Conservation (phyloP, 2,888 invertebrate species). For the Drosophila robusta region DNA sequence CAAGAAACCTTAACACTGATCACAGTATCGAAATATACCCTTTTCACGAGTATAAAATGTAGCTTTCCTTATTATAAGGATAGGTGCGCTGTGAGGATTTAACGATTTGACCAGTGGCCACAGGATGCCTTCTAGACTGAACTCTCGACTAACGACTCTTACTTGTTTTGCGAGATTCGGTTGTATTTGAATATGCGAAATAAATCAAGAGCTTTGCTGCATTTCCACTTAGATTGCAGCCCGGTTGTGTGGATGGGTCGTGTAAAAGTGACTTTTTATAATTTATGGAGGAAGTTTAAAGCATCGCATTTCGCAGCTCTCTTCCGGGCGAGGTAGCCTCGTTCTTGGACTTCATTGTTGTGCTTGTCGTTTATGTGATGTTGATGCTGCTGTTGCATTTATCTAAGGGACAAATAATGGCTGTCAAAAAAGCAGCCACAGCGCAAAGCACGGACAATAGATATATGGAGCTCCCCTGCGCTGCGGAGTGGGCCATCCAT, state of each 20-base stretch:
- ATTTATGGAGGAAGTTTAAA: slow-evolving; percentile 15
- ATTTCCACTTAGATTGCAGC: too few relatives aligned
- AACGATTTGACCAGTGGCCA: too few relatives aligned
- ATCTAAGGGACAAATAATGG: slow-evolving; percentile 46
- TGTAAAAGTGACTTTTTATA: slow-evolving; percentile 2
- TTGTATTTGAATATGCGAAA: too few relatives aligned
- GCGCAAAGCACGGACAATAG: slow-evolving; percentile 23
- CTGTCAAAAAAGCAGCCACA: slow-evolving; percentile 36
- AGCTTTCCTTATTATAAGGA: too few relatives aligned
- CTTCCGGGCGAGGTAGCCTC: slow-evolving; percentile 9
- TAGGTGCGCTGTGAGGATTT: too few relatives aligned
- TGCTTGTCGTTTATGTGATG: slow-evolving; percentile 22
- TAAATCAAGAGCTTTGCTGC: too few relatives aligned
- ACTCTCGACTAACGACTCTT: too few relatives aligned
- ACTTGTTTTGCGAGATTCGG: too few relatives aligned
- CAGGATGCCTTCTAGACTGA: too few relatives aligned
- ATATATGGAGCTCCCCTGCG: slow-evolving; percentile 12
- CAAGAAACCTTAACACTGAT: too few relatives aligned
- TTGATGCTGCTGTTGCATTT: slow-evolving; percentile 28
- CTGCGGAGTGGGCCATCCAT: slow-evolving; percentile 19
- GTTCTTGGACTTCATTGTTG: slow-evolving; percentile 15
- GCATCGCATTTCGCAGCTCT: slow-evolving; percentile 15
- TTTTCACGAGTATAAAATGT: too few relatives aligned
- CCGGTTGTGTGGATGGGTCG: not conserved
- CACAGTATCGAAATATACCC: too few relatives aligned